phyloP scores from a whole-genome alignment of 2,888 invertebrate genomes.

The Ecdyonurus torrentis region DNA sequence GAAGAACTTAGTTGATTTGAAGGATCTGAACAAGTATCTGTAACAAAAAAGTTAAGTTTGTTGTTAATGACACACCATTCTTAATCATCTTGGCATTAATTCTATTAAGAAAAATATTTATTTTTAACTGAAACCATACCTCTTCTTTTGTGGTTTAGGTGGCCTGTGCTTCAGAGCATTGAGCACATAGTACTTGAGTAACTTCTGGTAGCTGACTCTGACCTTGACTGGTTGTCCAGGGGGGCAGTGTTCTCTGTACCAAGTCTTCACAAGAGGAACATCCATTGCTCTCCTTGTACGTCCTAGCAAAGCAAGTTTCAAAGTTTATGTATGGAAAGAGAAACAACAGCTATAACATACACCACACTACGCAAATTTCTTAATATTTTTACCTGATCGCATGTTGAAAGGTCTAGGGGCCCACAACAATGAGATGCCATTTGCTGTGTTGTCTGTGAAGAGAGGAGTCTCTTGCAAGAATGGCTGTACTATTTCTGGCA shows the following conservation, averaged over 20 bases:
- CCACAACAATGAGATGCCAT: constrained; percentile 93
- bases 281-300: constrained; percentile 88
- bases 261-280: constrained; percentile 91
- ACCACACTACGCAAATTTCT: background rate
- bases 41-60: constrained; percentile 9
- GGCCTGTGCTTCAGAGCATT: constrained; percentile 95
- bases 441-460: constrained; percentile 97
- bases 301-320: constrained; percentile 31
- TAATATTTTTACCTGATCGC: constrained; percentile 48
- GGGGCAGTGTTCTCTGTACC: constrained; percentile 91
- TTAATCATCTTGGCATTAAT: constrained; percentile 5
- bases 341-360: background rate
- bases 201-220: constrained; percentile 95
- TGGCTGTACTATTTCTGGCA: constrained; percentile 81
- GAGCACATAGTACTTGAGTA: constrained; percentile 94
- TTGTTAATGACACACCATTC: constrained; percentile 3
- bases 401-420: constrained; percentile 96
- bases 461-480: constrained; percentile 88
- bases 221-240: constrained; percentile 98
- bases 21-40: constrained; percentile 91
- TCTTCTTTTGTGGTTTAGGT: constrained; percentile 97
- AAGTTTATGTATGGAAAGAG: constrained; percentile 3
- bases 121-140: constrained; percentile 30
- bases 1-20: constrained; percentile 99
- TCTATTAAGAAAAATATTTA: background rate